phyloP scores from a whole-genome alignment of 2,113 vertebrate genomes.

The Oncorhynchus clarkii region DNA sequence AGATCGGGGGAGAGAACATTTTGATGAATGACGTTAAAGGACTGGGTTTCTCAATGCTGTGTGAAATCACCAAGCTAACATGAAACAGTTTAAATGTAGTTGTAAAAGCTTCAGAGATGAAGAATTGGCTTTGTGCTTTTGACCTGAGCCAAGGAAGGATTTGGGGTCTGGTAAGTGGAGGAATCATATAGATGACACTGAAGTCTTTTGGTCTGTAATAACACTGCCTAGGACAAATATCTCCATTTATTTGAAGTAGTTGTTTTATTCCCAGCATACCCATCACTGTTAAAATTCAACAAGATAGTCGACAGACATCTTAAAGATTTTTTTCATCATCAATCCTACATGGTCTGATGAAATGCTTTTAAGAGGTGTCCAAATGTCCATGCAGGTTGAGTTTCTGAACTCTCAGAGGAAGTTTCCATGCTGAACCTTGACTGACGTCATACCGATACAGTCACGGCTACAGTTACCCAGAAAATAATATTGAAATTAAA shows the following conservation, averaged over 20 bases:
- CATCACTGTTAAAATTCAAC: too few relatives aligned
- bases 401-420: not conserved
- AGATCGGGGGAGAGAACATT: not conserved
- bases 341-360: not conserved
- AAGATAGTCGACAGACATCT: too few relatives aligned
- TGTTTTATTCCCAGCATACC: too few relatives aligned
- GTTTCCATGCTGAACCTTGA: constrained; percentile 12
- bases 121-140: not conserved
- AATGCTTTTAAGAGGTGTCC: not conserved
- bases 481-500: constrained; percentile 37
- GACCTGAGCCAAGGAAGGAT: not conserved
- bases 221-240: too few relatives aligned
- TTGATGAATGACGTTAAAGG: not conserved
- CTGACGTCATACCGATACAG: constrained; percentile 10
- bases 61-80: not conserved
- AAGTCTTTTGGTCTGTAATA: not conserved
- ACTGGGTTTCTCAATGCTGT: constrained; percentile 1
- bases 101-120: not conserved
- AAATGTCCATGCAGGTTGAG: not conserved
- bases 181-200: not conserved
- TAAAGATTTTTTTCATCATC: not conserved
- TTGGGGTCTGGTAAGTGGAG: not conserved
- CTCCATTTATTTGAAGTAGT: too few relatives aligned
- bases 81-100: not conserved
- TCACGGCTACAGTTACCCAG: constrained; percentile 29